These are phyloP conservation scores for Oreochromis niloticus DNA, from an alignment of 2,113 vertebrate species.

Conservation along the genomic window DNA sequence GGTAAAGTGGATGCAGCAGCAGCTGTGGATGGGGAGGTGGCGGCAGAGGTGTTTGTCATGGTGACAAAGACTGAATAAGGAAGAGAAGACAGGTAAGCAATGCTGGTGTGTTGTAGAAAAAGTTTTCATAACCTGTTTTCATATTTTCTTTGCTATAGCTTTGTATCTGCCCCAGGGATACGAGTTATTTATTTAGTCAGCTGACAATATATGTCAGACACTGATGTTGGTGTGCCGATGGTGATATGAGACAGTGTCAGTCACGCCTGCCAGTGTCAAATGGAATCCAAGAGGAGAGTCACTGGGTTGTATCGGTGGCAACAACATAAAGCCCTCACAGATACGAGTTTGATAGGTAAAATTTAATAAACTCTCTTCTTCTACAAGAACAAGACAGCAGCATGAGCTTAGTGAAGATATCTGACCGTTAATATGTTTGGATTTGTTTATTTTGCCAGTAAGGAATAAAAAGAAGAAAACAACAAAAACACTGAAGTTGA, in stretches of 20 bases:
- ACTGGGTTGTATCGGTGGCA: neutral
- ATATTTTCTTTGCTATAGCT: neutral
- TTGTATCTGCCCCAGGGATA: neutral
- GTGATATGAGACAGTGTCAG: neutral
- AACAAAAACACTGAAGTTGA: neutral
- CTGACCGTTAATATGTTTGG: neutral
- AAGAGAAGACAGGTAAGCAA: neutral
- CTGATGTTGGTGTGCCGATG: neutral
- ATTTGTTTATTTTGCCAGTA: neutral
- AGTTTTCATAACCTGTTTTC: neutral
- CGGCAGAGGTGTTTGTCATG: constrained; percentile 61
- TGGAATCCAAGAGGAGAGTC: neutral
- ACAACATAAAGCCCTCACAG: neutral
- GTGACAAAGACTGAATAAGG: constrained; percentile 64
- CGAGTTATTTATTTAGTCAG: neutral
- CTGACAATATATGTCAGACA: neutral
- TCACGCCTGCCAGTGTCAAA: neutral
- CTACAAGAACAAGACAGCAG: neutral
- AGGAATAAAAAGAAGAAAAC: neutral
- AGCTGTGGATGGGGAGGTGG: constrained; percentile 32
- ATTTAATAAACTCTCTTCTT: neutral
- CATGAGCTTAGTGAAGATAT: neutral
- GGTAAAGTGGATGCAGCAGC: constrained; percentile 55
- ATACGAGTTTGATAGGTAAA: neutral
- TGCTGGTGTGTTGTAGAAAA: neutral